Evolutionary conservation across 2,113 vertebrate species (phyloP), one percentile per base, ranked within the genome.

Genomic region (Eulemur macaco): DNA sequence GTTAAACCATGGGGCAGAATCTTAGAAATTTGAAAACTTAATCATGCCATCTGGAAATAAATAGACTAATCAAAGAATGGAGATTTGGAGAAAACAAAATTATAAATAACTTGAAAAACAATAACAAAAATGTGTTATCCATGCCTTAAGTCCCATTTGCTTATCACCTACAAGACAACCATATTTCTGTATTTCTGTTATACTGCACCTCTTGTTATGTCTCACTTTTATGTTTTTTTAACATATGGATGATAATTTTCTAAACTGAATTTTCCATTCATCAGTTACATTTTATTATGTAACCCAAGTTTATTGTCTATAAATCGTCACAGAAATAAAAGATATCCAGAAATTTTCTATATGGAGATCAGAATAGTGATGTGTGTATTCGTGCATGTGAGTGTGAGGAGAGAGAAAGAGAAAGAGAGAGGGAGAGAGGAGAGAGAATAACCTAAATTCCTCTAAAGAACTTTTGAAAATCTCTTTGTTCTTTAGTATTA

Each of bases 31-130:
- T 89, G 42, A 27, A 89, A 96, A 95, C 58, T 64, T 91, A 81
- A 78, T 96, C 74, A 93, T 87, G 64, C 91, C 74, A 93, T 93
- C 86, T 96, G 83, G 69, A 97, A 93, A 94, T 95, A 96, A 92
- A 95, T 69, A 84, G 50, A 76, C n/a, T 96, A 86, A 97, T 96
- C 76, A 94, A 18, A 91, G 77, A 94, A 92, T 85, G 20, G 13
- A 94, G 31, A 87, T 87, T 91, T 96, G 81, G 64, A 91, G 20
- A 94, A 94, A 94, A 86, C 82, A 93, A 89, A 97, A 90, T 78
- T 80, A 80, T 37, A 76, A 94, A 83, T 94, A 92, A 81, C 89
- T 71, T 88, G 14, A 42, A 90, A 89, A 31, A 71, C 47, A 91
- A 60, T 88, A 93, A 73, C 4, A 81, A 68, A 94, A 82, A 88